Base-by-base conservation (phyloP, 2,888 invertebrate genomes). In the Anaspis maculata region DNA sequence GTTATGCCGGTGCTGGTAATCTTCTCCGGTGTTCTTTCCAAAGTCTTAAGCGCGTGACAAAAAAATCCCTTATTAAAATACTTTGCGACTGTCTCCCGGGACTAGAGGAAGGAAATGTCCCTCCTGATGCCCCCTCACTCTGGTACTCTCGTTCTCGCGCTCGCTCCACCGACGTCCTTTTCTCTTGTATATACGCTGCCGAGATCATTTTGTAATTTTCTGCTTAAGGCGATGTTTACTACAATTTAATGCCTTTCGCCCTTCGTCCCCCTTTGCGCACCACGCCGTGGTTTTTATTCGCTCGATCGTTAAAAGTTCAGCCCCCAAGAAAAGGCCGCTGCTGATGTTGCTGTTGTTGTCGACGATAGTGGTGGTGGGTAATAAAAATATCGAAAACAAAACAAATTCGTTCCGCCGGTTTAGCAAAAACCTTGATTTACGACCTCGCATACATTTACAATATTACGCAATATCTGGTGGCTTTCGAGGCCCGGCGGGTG, bases 41-140 rank as follows among this genome's bases (percentile, higher is more conserved):
- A 48, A 48, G 49, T 48, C 55, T 52, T 56, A 54, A 53, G 54
- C 52, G 57, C 48, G 51, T 54, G 61, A 61, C 59, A 60, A 59
- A 61, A 61, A 61, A 61, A 59, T 59, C 58, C 56, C 57, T 57
- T 59, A 59, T 60, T 61, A 59, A 60, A 60, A 59, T 59, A 57
- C 56, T 58, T 54, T 51, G 49, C 54, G 46, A 53, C 42, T 47
- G 49, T 51, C 57, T 51, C 56, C 30, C 12, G 52, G 51, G 52
- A 37, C n/a, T n/a, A n/a, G n/a, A n/a, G n/a, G n/a, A n/a, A n/a
- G n/a, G 37, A 15, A 10, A 4, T 10, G 19, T 27, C 34, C 28
- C 31, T 32, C 25, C 30, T 35, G 34, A 34, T 39, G 41, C 39
- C 41, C 49, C 46, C 45, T 45, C 45, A n/a, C n/a, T n/a, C n/a